Base-by-base conservation (phyloP, 2,113 vertebrate genomes). In the Dendropsophus ebraccatus region DNA sequence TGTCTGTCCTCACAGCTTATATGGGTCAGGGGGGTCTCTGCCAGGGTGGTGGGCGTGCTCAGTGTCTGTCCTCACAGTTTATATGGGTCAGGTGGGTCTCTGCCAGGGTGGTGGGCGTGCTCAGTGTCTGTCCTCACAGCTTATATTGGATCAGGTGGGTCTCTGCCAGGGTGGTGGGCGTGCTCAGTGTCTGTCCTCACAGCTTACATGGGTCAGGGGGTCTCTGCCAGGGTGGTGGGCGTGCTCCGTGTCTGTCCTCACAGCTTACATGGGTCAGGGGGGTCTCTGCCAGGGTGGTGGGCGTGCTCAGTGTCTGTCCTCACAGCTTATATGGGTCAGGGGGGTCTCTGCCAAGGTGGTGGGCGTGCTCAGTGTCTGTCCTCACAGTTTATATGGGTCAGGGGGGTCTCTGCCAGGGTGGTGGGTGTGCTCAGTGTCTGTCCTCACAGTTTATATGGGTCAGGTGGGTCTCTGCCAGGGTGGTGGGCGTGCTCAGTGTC, bases 361-460 rank as follows among this genome's bases (percentile, higher is more conserved):
- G 52, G 37, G 56, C 47, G 25, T n/a, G 8, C 17, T 2, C 45
- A 23, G 9, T 67, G 80, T 82, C 58, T 82, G 23, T 65, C 35
- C 35, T 65, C 30, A 10, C n/a, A n/a, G n/a, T n/a, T n/a, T n/a
- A n/a, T n/a, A n/a, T n/a, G n/a, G n/a, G n/a, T n/a, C n/a, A n/a
- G n/a, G n/a, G n/a, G n/a, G n/a, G n/a, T 28, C 28, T 50, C 69
- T 81, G 79, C 69, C 17, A n/a, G 47, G 56, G 28, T 60, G 83
- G 50, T 16, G 52, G 37, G 56, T 30, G 25, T n/a, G 8, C 17
- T 2, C 45, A 23, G 9, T 67, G 80, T 82, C 58, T 82, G 23
- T 65, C 35, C 35, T 65, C 30, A 10, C n/a, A n/a, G n/a, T n/a
- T n/a, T n/a, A n/a, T n/a, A n/a, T n/a, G n/a, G n/a, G n/a, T n/a